Evolutionary conservation across 2,113 vertebrate species (phyloP), one percentile per base, ranked within the genome.

Genomic region (Condylura cristata): DNA sequence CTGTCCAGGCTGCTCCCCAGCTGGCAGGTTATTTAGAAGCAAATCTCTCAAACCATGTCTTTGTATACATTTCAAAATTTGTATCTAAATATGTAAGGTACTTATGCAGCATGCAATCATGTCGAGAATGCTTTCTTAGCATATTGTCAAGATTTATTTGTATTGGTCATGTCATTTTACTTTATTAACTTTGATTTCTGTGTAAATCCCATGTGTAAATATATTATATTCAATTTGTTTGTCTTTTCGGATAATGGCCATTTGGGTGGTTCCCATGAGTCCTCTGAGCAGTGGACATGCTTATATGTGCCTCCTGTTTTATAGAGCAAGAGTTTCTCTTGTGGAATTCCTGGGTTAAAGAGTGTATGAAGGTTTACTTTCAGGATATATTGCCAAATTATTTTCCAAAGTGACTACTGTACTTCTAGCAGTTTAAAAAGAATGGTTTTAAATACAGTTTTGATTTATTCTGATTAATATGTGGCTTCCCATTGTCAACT

Each of bases 11-110:
- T 28, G 30, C 60, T 51, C 28, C 46, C 13, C 68, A 16, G 30
- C 30, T 32, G 13, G 4, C 84, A 51, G 51, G 28, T 89, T 93
- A 91, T 79, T 93, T 79, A 56, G 71, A 91, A 93, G n/a, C 46
- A 92, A 48, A 61, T 76, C 63, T 30, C 34, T 71, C 37, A 60
- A 3, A 17, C 13, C 2, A 7, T 39, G 5, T 30, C 22, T 24
- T 41, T 65, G 20, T 79, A 17, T 66, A 53, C n/a, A 13, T 20
- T 44, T 68, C 63, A 37, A 30, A 44, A 46, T 56, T 65, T 86
- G 20, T 72, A 66, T 75, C 84, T 91, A 78, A 60, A 34, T 84
- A 44, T 81, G 7, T 46, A 84, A 76, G 39, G 61, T 87, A n/a
- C 16, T 90, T 86, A 6, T 32, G 24, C 24, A 68, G 1, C 74